Evolutionary conservation across 2,888 invertebrate species (phyloP), one percentile per base, ranked within the genome.

Genomic region (Diabrotica balteata): DNA sequence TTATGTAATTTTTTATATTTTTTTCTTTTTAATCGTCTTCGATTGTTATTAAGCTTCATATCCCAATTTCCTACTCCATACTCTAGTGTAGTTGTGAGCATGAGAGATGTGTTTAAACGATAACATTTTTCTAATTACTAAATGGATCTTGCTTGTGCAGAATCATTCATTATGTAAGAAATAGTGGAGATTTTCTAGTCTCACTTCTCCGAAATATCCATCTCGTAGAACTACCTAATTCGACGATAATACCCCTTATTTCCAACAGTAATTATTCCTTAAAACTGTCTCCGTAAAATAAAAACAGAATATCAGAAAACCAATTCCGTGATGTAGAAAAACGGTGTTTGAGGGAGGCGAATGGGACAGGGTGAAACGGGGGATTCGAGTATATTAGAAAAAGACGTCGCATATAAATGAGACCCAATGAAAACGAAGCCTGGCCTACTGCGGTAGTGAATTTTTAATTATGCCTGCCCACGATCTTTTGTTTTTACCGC

Each of bases 401-500:
- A 72, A 73, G 72, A 71, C 63, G 67, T 63, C 64, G 66, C 74
- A 75, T 71, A 69, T 71, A 67, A 63, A 66, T 64, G 68, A 73
- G 69, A 72, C 76, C 81, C 81, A 81, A 81, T 81, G 75, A 76
- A 78, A 78, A 73, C 70, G 72, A 77, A 71, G 77, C 69, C 63
- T 73, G 60, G 71, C 73, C 69, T 72, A 72, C 73, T 71, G 72
- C 75, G 68, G 71, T 66, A 79, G 55, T 77, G 83, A 83, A 83
- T 83, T 84, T 83, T 84, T 84, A 84, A 84, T 84, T 83, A 84
- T 80, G 76, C 82, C 83, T 78, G 80, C 84, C 84, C 83, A 83
- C 82, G 79, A 72, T 75, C 75, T 80, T 81, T 83, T 83, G 83
- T 83, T 82, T 83, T 82, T 80, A 77, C 70, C 79, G 78, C 77